Evolutionary conservation across 2,113 vertebrate species (phyloP).

Genomic region (Rhinoptilus africanus): DNA sequence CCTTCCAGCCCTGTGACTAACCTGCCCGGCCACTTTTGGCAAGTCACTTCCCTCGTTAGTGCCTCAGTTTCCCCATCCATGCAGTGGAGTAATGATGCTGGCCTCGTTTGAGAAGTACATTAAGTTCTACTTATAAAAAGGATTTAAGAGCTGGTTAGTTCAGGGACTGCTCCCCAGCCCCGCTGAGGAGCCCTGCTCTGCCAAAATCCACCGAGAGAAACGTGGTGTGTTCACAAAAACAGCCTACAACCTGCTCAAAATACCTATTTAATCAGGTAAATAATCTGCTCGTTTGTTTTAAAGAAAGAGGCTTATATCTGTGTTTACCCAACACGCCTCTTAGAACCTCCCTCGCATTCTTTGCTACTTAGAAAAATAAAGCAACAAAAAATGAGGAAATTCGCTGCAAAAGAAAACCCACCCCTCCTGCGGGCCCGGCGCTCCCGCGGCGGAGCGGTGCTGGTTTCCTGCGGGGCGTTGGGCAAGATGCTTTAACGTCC

Average conservation of each 20-base stretch:
- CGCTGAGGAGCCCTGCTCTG: not conserved
- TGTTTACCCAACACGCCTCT: conserved; percentile 66
- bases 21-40: not conserved
- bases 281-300: conserved; percentile 64
- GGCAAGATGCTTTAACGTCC: not conserved
- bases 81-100: conserved; percentile 1
- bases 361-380: conserved; percentile 53
- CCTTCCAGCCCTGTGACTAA: conserved; percentile 26
- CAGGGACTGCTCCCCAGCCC: not conserved
- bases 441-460: not conserved
- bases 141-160: not conserved
- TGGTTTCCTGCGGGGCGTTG: not conserved
- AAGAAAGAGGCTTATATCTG: conserved; percentile 46
- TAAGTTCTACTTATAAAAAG: conserved; percentile 29
- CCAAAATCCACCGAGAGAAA: not conserved
- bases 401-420: not conserved
- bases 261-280: conserved; percentile 70
- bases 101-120: conserved; percentile 12
- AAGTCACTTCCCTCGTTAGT: not conserved
- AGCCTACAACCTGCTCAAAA: conserved; percentile 47
- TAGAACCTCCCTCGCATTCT: conserved; percentile 45
- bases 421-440: not conserved
- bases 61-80: conserved; percentile 46
- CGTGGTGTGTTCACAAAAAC: not conserved
- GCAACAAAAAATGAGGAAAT: conserved; percentile 46